phyloP scores from a whole-genome alignment of 1,140 invertebrate species.

The Tetramorium parvispinum region DNA sequence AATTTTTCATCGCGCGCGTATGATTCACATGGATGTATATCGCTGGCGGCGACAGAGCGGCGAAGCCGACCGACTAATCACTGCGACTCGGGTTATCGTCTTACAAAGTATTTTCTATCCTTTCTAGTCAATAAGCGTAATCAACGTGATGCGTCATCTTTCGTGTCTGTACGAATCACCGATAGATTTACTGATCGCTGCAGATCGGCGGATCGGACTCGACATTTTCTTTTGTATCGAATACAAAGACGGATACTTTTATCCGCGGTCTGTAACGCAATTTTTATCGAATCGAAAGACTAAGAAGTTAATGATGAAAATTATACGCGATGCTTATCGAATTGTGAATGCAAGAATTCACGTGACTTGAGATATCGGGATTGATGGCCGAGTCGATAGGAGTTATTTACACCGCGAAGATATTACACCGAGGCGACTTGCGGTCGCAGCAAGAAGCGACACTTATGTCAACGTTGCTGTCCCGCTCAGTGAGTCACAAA shows the following conservation, averaged over 20 bases:
- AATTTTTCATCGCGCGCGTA: constrained; percentile 31
- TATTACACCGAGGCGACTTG: constrained; percentile 11
- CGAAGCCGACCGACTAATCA: constrained; percentile 24
- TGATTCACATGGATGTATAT: constrained; percentile 25
- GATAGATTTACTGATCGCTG: constrained; percentile 12
- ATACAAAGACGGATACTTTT: constrained; percentile 16
- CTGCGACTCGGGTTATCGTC: constrained; percentile 45
- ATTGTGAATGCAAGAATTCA: neutral
- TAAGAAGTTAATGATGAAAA: neutral
- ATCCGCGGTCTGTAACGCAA: neutral
- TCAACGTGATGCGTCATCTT: constrained; percentile 25
- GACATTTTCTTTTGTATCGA: neutral
- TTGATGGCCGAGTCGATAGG: neutral
- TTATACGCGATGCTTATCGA: neutral
- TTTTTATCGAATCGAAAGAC: neutral
- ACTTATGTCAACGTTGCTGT: constrained; percentile 64
- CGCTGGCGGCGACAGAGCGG: neutral
- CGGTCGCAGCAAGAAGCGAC: constrained; percentile 38
- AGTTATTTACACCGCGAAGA: neutral
- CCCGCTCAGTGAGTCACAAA: constrained; percentile 71
- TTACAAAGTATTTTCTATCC: constrained; percentile 55
- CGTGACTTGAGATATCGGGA: neutral
- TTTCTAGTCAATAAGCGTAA: constrained; percentile 52
- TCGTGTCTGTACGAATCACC: neutral
- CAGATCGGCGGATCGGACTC: neutral